Percentiles rank a stretch among this genome's conserved stretches.
Evolutionary conservation across 2,113 vertebrate species (phyloP).

Genomic region (Triplophysa rosa): DNA sequence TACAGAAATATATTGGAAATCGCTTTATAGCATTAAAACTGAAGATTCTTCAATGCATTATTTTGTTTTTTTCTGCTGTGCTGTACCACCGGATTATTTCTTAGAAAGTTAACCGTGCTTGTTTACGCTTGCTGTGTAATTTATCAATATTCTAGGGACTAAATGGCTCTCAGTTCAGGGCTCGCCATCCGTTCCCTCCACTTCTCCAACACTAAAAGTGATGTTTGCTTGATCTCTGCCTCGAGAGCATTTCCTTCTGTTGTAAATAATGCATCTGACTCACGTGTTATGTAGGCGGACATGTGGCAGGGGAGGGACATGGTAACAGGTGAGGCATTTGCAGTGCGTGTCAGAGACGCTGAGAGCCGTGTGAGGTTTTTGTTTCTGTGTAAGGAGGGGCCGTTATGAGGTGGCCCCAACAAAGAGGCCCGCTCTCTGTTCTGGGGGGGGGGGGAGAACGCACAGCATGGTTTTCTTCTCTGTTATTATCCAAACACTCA

Average conservation of each 20-base stretch:
- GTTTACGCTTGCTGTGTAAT: background rate
- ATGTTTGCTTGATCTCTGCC: background rate
- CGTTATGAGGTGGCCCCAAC: background rate
- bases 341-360: background rate
- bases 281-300: background rate
- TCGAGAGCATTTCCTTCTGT: background rate
- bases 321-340: background rate
- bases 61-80: background rate
- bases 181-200: background rate
- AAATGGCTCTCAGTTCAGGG: background rate
- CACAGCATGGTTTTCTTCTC: background rate
- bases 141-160: slow-evolving; percentile 18
- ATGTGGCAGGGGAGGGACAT: background rate
- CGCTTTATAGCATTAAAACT: background rate
- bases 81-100: slow-evolving; percentile 20
- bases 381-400: background rate
- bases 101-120: slow-evolving; percentile 18
- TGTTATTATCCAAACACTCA: slow-evolving; percentile 21
- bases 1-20: background rate
- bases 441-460: background rate
- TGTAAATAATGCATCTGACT: slow-evolving; percentile 26
- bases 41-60: slow-evolving; percentile 6
- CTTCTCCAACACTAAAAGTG: background rate
- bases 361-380: background rate
- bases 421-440: slow-evolving; percentile 1